phyloP scores from a whole-genome alignment of 2,113 vertebrate species.

The Speoplatyrhinus poulsoni region DNA sequence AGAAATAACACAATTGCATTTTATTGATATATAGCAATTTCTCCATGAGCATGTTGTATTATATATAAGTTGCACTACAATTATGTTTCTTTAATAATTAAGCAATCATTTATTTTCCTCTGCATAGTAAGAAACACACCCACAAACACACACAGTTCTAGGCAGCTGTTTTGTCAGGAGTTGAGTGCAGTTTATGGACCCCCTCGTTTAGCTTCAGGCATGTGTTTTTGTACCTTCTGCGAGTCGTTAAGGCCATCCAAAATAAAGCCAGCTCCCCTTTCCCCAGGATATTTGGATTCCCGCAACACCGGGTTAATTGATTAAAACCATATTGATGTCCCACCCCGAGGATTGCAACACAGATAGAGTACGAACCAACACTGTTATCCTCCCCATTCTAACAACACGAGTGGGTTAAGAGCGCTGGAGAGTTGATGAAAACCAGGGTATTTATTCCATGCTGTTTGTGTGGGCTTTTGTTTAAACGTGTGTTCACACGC shows the following conservation, averaged over 20 bases:
- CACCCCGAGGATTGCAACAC: conserved; percentile 44
- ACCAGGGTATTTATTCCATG: conserved; percentile 4
- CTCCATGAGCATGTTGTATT: too few species aligned
- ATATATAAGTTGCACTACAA: too few species aligned
- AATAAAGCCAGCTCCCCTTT: conserved; percentile 51
- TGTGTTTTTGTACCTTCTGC: conserved; percentile 43
- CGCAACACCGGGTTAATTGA: conserved; percentile 51
- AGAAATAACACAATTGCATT: too few species aligned
- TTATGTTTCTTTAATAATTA: too few species aligned
- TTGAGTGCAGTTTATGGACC: conserved; percentile 27
- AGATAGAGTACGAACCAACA: conserved; percentile 36
- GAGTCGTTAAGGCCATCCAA: conserved; percentile 45
- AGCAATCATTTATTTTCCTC: neutral
- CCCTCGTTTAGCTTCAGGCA: conserved; percentile 14
- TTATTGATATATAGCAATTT: too few species aligned
- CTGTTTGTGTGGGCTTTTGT: neutral
- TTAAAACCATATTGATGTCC: conserved; percentile 50
- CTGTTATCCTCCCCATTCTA: conserved; percentile 23
- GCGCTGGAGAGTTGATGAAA: conserved; percentile 3
- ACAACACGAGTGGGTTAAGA: conserved; percentile 33
- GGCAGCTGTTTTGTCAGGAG: conserved; percentile 45
- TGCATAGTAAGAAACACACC: neutral
- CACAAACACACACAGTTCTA: neutral
- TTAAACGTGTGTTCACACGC: neutral
- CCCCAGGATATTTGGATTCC: conserved; percentile 52